Evolutionary conservation across 2,797 vertebrate genomes (phyloP).

Genomic region (Acanthornis magna): DNA sequence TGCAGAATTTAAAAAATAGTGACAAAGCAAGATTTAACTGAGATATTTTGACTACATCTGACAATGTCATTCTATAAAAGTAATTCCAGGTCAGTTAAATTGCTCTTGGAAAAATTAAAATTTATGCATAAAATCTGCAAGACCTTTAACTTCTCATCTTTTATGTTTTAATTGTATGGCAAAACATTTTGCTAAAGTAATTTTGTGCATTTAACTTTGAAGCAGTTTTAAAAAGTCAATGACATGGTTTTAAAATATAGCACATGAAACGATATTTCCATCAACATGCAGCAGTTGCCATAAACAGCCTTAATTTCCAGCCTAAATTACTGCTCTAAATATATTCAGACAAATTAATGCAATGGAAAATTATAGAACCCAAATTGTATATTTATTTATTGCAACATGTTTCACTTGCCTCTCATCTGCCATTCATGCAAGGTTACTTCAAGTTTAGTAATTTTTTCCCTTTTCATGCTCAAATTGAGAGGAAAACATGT

Average conservation of each 20-base stretch:
- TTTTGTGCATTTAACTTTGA: constrained; percentile 42
- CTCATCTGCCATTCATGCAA: constrained; percentile 4
- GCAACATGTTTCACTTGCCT: constrained; percentile 6
- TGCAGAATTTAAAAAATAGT: background rate
- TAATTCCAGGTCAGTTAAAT: background rate
- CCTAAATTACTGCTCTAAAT: constrained; percentile 59
- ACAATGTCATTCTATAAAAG: background rate
- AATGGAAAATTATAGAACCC: constrained; percentile 48
- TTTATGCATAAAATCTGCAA: constrained; percentile 3
- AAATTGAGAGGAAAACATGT: background rate
- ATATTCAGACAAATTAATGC: constrained; percentile 56
- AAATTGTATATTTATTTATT: constrained; percentile 48
- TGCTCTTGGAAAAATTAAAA: background rate
- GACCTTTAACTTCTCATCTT: constrained; percentile 12
- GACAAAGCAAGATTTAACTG: background rate
- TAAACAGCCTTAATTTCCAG: constrained; percentile 56
- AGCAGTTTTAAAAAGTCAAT: constrained; percentile 41
- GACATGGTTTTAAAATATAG: constrained; percentile 47
- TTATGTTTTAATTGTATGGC: constrained; percentile 8
- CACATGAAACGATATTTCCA: constrained; percentile 21
- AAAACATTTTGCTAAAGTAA: constrained; percentile 15
- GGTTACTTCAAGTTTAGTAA: constrained; percentile 41
- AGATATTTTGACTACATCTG: background rate
- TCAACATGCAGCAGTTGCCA: constrained; percentile 38
- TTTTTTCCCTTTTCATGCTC: background rate